Percentiles rank a stretch among this genome's conserved stretches.
These are phyloP conservation scores for Neosilurus mollespiculum DNA, from an alignment of 2,797 vertebrate genomes.

Conservation along the genomic window DNA sequence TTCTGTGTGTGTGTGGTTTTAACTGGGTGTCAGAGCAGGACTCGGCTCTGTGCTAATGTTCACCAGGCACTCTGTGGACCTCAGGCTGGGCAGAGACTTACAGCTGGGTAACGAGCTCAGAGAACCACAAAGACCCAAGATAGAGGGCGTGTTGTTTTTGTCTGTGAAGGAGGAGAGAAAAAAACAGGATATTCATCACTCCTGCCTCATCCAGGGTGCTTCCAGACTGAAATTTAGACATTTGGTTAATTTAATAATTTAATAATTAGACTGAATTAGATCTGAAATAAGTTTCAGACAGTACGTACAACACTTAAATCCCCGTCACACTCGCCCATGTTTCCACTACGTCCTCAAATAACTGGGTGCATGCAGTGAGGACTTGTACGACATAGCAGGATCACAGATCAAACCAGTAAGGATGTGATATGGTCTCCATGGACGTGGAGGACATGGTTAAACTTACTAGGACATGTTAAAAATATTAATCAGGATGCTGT, in stretches of 20 bases:
- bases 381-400: too few relatives aligned
- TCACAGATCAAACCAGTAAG: too few relatives aligned
- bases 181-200: neutral
- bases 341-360: too few relatives aligned
- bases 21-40: slow-evolving; percentile 90
- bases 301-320: too few relatives aligned
- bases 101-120: slow-evolving; percentile 92
- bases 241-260: neutral
- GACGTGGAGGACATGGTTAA: too few relatives aligned
- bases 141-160: slow-evolving; percentile 93
- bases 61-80: slow-evolving; percentile 97
- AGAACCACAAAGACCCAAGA: slow-evolving; percentile 94
- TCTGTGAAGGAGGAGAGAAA: slow-evolving; percentile 65
- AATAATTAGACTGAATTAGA: too few relatives aligned
- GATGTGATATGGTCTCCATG: too few relatives aligned
- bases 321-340: too few relatives aligned
- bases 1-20: slow-evolving; percentile 58
- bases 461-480: too few relatives aligned
- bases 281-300: too few relatives aligned
- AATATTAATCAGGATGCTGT: too few relatives aligned
- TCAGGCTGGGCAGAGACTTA: slow-evolving; percentile 94
- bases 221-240: neutral
- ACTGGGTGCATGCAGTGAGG: too few relatives aligned
- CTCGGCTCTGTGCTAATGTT: slow-evolving; percentile 93
- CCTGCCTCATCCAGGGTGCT: neutral